Evolutionary conservation across 2,888 invertebrate species (phyloP).

Genomic region (Lamellibrachia satsuma): DNA sequence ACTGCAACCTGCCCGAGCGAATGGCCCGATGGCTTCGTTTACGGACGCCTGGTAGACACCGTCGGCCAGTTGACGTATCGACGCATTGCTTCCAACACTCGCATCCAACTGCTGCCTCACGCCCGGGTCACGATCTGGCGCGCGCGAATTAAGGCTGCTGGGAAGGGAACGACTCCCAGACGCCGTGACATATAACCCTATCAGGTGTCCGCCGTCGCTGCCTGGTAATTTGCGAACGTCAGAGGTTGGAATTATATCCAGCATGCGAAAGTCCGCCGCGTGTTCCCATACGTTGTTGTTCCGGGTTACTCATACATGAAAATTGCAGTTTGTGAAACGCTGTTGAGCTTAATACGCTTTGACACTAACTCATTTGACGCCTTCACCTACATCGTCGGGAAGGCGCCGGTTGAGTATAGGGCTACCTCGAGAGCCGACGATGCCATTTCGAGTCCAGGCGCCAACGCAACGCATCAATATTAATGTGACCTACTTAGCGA

Average conservation of each 20-base stretch:
- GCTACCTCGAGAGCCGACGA: background rate
- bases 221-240: constrained; percentile 3
- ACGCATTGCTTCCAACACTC: background rate
- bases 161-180: background rate
- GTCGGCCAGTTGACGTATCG: background rate
- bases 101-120: background rate
- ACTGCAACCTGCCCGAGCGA: background rate
- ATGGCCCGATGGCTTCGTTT: background rate
- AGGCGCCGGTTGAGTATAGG: background rate
- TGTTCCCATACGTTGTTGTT: background rate
- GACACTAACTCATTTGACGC: background rate
- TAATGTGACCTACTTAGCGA: background rate
- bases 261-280: background rate
- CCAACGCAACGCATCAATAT: background rate
- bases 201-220: background rate
- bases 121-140: background rate
- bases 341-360: background rate
- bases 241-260: background rate
- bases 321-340: background rate
- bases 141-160: constrained; percentile 10
- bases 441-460: background rate
- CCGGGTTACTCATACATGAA: background rate
- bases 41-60: background rate
- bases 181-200: constrained; percentile 10
- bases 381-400: background rate